phyloP scores from a whole-genome alignment of 2,797 vertebrate genomes.

The Labeo calbasu region DNA sequence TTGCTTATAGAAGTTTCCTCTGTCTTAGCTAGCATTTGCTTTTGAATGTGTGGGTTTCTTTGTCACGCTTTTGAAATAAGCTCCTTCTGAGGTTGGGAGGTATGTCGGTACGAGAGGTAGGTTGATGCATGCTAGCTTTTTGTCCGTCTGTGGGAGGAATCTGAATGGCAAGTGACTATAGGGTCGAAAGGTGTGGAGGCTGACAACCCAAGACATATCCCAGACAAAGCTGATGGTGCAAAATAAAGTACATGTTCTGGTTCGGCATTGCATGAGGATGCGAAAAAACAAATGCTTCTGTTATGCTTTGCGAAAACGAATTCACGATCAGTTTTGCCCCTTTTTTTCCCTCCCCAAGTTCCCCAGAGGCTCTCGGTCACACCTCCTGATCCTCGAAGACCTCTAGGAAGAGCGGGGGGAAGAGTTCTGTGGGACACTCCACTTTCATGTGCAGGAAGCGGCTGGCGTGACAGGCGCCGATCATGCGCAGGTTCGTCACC shows the following conservation, averaged over 20 bases:
- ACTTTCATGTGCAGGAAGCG: conserved; percentile 93
- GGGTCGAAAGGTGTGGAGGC: conserved; percentile 8
- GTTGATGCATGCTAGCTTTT: conserved; percentile 43
- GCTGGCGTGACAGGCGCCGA: conserved; percentile 88
- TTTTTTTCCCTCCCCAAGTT: not conserved
- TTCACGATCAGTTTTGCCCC: not conserved
- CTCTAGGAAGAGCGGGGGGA: conserved; percentile 88
- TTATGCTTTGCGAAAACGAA: conserved; percentile 5
- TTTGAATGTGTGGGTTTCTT: not conserved
- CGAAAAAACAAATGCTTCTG: conserved; percentile 2
- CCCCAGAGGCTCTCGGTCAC: conserved; percentile 70
- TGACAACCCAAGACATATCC: conserved; percentile 10
- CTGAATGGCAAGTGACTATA: conserved; percentile 14
- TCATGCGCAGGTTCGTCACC: conserved; percentile 90
- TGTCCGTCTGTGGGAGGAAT: conserved; percentile 29
- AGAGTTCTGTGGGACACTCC: conserved; percentile 88
- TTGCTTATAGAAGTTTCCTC: not conserved
- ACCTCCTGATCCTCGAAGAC: conserved; percentile 89
- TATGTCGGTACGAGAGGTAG: conserved; percentile 51
- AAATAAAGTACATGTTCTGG: conserved; percentile 24
- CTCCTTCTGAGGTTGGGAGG: conserved; percentile 44
- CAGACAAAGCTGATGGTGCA: conserved; percentile 22
- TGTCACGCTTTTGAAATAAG: conserved; percentile 39
- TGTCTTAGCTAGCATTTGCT: conserved; percentile 12
- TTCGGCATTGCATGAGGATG: conserved; percentile 2